Conservation (phyloP, 2,113 vertebrate genomes). For the Motacilla tschutschensis region DNA sequence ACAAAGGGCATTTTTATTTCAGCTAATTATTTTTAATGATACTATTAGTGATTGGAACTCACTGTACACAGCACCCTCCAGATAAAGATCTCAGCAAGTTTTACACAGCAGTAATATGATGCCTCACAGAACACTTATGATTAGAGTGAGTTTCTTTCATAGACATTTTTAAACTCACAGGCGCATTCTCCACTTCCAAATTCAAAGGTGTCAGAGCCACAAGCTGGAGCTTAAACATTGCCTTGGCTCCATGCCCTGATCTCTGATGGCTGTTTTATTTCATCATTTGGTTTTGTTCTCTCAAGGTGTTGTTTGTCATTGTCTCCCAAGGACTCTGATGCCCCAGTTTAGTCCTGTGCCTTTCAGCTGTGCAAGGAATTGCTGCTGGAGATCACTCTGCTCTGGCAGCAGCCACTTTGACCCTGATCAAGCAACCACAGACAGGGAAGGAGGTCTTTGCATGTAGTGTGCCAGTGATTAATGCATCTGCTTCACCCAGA, state of each 20-base stretch:
- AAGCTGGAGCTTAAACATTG: background rate
- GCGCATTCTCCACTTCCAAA: background rate
- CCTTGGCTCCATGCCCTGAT: background rate
- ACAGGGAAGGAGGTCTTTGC: background rate
- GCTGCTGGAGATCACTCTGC: background rate
- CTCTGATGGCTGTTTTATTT: background rate
- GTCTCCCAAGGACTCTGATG: background rate
- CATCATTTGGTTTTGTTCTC: background rate
- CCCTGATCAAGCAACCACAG: background rate
- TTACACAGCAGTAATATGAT: background rate
- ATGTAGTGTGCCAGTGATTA: background rate
- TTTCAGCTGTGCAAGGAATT: background rate
- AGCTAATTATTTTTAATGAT: conserved; percentile 55
- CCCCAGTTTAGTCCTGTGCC: background rate
- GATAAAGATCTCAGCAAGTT: conserved; percentile 1
- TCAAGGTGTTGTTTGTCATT: background rate
- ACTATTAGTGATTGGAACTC: conserved; percentile 19
- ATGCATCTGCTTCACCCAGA: background rate
- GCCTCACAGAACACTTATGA: background rate
- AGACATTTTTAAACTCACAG: background rate
- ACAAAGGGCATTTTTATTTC: conserved; percentile 30
- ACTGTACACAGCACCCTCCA: background rate
- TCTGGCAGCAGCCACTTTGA: background rate
- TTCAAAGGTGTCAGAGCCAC: background rate
- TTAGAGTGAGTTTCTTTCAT: background rate